These are phyloP conservation scores for Lepus oiostolus DNA, from an alignment of 2,797 vertebrate species.

Conservation along the genomic window DNA sequence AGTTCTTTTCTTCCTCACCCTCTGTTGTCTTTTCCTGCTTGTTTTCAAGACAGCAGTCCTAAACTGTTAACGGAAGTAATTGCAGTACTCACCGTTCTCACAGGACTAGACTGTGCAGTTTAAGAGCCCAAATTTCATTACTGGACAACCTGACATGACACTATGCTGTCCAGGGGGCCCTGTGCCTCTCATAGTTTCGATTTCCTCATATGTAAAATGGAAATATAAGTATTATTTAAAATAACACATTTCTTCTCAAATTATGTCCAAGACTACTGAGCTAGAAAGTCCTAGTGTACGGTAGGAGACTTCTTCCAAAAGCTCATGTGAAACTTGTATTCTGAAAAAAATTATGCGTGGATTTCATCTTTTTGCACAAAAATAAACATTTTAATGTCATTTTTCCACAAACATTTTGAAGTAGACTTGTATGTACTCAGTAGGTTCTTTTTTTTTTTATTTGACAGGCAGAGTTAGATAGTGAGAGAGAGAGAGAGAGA, in stretches of 20 bases:
- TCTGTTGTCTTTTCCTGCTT: not conserved
- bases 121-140: not conserved
- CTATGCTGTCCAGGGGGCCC: not conserved
- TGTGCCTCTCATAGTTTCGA: not conserved
- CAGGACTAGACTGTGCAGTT: not conserved
- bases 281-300: not conserved
- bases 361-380: too few species aligned
- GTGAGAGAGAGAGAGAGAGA: too few species aligned
- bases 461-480: too few species aligned
- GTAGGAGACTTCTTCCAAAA: too few species aligned
- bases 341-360: too few species aligned
- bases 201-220: not conserved
- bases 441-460: not conserved
- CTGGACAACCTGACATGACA: not conserved
- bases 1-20: not conserved
- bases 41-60: not conserved
- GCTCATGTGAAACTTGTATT: too few species aligned
- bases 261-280: not conserved
- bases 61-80: not conserved
- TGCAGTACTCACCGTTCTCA: not conserved
- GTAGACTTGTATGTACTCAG: not conserved
- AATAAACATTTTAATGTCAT: too few species aligned
- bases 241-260: not conserved
- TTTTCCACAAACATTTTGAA: too few species aligned
- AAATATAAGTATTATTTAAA: slow-evolving; percentile 2